Percentiles rank a stretch among this genome's conserved stretches.
These are phyloP conservation scores for Fregata magnificens DNA, from an alignment of 2,113 vertebrate genomes.

Conservation along the genomic window DNA sequence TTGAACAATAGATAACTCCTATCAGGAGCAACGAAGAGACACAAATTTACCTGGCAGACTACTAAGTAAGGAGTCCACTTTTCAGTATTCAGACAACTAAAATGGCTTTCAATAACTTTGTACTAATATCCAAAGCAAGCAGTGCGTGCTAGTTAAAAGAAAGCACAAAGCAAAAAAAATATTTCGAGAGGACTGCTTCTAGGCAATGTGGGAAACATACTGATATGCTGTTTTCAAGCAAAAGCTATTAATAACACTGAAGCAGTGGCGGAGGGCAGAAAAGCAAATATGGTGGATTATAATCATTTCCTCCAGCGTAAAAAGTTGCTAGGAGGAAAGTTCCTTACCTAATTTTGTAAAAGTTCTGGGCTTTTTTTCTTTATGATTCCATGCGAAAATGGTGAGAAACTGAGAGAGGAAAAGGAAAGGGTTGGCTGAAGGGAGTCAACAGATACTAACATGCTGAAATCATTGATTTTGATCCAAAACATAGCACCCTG, in stretches of 20 bases:
- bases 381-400: accelerated
- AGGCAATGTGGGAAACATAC: not conserved
- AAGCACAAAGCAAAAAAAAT: not conserved
- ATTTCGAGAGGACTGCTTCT: not conserved
- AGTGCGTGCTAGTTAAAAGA: not conserved
- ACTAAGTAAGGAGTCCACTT: not conserved
- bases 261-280: not conserved
- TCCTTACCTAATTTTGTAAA: not conserved
- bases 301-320: not conserved
- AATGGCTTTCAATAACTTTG: not conserved
- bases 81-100: not conserved
- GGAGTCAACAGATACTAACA: not conserved
- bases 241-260: not conserved
- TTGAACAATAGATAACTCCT: not conserved
- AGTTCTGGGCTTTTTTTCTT: not conserved
- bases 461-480: not conserved
- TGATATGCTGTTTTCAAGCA: not conserved
- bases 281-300: not conserved
- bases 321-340: not conserved
- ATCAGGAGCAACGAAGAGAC: not conserved
- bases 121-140: not conserved
- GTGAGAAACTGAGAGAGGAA: not conserved
- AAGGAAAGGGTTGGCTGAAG: not conserved
- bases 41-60: not conserved
- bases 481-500: not conserved